phyloP scores from a whole-genome alignment of 2,888 invertebrate species.

The Liposcelis brunnea region DNA sequence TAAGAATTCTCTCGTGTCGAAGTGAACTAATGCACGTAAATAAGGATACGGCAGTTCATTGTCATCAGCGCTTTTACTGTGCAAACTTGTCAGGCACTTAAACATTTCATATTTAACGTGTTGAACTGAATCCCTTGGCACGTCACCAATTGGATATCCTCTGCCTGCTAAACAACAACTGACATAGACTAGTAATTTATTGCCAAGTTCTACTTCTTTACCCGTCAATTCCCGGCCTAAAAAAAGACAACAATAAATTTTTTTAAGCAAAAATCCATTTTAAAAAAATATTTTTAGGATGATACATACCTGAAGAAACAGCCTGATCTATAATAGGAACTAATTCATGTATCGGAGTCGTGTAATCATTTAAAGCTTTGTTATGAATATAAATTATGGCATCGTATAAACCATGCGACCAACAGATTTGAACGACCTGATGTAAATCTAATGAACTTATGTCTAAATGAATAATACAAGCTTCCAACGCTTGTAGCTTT shows the following conservation, averaged over 20 bases:
- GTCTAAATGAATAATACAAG: conserved; percentile 51
- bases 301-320: conserved; percentile 26
- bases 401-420: conserved; percentile 44
- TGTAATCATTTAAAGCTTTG: conserved; percentile 55
- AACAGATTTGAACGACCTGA: conserved; percentile 43
- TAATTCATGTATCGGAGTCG: conserved; percentile 52
- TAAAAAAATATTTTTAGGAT: too few relatives aligned
- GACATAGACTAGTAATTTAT: conserved; percentile 68
- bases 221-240: conserved; percentile 20
- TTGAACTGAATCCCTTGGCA: conserved; percentile 40
- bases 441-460: conserved; percentile 60
- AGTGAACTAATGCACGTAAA: conserved; percentile 53
- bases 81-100: conserved; percentile 47
- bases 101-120: conserved; percentile 59
- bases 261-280: background rate
- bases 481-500: conserved; percentile 43
- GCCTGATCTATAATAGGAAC: conserved; percentile 33
- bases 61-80: conserved; percentile 38
- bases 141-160: conserved; percentile 61
- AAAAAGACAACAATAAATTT: conserved; percentile 3
- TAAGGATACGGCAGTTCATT: conserved; percentile 52
- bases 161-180: conserved; percentile 76
- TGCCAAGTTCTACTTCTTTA: conserved; percentile 42
- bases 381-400: conserved; percentile 56
- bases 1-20: conserved; percentile 69